Evolutionary conservation across 2,888 invertebrate species (phyloP), one percentile per base, ranked within the genome.

Genomic region (Stenotaenia linearis): DNA sequence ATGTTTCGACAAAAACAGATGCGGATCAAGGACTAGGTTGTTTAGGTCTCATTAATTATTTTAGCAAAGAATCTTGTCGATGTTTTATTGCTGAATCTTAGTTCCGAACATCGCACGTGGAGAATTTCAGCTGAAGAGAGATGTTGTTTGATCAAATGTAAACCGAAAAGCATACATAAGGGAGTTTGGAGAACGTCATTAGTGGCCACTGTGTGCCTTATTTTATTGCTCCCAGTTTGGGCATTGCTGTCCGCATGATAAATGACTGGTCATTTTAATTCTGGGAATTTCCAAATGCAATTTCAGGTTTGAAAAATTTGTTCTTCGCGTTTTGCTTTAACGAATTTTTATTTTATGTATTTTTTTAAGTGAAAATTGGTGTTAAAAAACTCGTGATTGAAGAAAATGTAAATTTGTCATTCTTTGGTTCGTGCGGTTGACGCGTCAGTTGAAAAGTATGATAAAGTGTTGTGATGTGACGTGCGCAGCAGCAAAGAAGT

Each of bases 341-440:
- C 18, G n/a, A 50, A 5, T 18, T 18, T 50, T 50, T 50, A 3
- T 18, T 18, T 50, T n/a, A n/a, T n/a, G n/a, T n/a, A n/a, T 5
- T 50, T 50, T 50, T 18, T 50, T 50, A 18, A 18, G 25, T 25
- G 15, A 69, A 25, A 69, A 69, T 69, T 69, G 10, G 25, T 25
- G 15, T 50, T n/a, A n/a, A 50, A 50, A 50, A 6, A 32, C 32
- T 40, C 40, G 0, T 40, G 50, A 50, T n/a, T n/a, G 50, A 61
- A 15, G 21, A 56, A 56, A 10, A 7, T 56, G 23, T 23, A 25
- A 69, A 25, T 69, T 28, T 69, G 23, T 69, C 28, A 28, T 69
- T 69, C 69, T 28, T 69, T 28, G 69, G 69, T 69, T 50, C 7
- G 28, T 69, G 69, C 69, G 69, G 69, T 69, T 69, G 69, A 69